Conservation (phyloP, 2,113 vertebrate genomes). For the Lepisosteus osseus region DNA sequence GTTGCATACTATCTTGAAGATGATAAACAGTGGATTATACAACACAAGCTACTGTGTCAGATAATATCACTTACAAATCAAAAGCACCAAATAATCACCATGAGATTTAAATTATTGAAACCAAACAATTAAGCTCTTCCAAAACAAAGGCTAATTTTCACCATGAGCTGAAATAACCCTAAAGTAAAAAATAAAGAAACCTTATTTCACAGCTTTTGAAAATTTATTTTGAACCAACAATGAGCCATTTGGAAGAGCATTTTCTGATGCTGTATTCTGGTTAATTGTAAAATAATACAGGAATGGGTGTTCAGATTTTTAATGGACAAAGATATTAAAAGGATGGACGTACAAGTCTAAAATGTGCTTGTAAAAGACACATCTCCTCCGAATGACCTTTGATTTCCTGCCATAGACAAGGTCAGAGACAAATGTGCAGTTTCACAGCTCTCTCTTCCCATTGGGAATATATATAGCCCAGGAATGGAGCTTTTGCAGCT, state of each 20-base stretch:
- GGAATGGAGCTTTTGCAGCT: too few relatives aligned
- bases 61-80: constrained; percentile 35
- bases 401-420: not conserved
- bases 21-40: constrained; percentile 1
- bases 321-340: constrained; percentile 3
- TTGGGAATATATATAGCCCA: not conserved
- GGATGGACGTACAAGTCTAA: not conserved
- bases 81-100: not conserved
- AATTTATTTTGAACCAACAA: too few relatives aligned
- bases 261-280: too few relatives aligned
- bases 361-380: not conserved
- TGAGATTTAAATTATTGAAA: not conserved
- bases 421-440: constrained; percentile 20
- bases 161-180: too few relatives aligned
- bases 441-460: constrained; percentile 29
- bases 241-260: not conserved
- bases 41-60: not conserved
- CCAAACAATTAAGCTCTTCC: not conserved
- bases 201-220: too few relatives aligned
- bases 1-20: constrained; percentile 22
- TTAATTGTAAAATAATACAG: too few relatives aligned
- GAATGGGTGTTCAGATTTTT: not conserved
- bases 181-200: too few relatives aligned
- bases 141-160: too few relatives aligned
- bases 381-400: not conserved